Evolutionary conservation across 2,888 invertebrate genomes (phyloP).

Genomic region (Noctua janthina): DNA sequence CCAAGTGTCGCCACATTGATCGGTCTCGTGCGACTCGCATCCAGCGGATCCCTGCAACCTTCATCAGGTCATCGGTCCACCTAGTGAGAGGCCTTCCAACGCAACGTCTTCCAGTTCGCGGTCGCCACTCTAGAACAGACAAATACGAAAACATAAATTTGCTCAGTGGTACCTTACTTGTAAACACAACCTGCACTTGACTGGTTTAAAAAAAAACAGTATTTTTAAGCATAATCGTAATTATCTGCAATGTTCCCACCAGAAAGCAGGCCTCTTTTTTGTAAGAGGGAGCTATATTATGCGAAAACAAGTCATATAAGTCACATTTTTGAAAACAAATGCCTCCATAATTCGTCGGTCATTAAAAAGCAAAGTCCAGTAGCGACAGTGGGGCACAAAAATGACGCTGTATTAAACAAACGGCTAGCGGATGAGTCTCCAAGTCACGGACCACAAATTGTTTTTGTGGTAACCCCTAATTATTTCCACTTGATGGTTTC

Average conservation of each 20-base stretch:
- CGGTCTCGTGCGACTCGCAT: no score
- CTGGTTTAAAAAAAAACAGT: no score
- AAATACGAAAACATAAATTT: neutral
- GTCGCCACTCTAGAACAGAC: neutral
- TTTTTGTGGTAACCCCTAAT: constrained; percentile 86
- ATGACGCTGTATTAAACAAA: constrained; percentile 55
- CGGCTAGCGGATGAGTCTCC: constrained; percentile 58
- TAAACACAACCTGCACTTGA: neutral
- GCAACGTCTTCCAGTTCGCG: no score
- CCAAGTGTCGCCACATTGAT: no score
- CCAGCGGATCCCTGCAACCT: no score
- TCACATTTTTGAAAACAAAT: constrained; percentile 32
- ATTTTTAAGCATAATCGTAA: neutral
- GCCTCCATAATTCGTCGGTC: constrained; percentile 53
- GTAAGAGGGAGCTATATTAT: neutral
- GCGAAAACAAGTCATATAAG: constrained; percentile 13
- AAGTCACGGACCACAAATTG: constrained; percentile 88
- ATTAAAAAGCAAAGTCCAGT: constrained; percentile 57
- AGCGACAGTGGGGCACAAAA: constrained; percentile 38
- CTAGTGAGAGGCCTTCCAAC: no score
- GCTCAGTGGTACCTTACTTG: accelerated
- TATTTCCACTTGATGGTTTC: constrained; percentile 87
- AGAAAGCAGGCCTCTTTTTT: neutral
- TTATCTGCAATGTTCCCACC: neutral
- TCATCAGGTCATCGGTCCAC: no score